These are phyloP conservation scores for Andrena haemorrhoa DNA, from an alignment of 2,888 invertebrate species.

Conservation along the genomic window DNA sequence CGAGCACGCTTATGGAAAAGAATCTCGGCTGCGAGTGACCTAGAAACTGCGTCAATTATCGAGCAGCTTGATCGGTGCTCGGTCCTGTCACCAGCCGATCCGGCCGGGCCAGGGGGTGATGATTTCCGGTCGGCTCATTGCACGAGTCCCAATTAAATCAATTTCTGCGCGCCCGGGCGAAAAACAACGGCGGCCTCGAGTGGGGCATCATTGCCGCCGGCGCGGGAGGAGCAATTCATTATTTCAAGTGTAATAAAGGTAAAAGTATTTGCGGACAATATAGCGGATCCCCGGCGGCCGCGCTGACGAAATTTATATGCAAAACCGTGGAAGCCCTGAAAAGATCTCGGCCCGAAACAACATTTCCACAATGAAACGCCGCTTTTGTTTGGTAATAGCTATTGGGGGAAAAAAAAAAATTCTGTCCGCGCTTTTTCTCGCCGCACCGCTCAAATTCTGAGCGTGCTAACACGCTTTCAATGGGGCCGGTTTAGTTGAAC, in stretches of 20 bases:
- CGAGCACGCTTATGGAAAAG: slow-evolving; percentile 20
- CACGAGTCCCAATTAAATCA: not conserved
- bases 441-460: not conserved
- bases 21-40: slow-evolving; percentile 7
- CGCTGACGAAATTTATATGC: not conserved
- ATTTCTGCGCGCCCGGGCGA: not conserved
- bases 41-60: slow-evolving; percentile 13
- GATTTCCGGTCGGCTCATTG: not conserved
- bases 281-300: too few relatives aligned
- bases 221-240: too few relatives aligned
- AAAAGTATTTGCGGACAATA: not conserved
- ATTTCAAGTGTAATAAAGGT: not conserved
- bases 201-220: too few relatives aligned
- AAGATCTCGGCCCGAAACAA: not conserved
- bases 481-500: not conserved
- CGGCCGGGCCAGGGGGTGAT: not conserved
- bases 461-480: slow-evolving; percentile 3
- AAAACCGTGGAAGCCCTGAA: not conserved
- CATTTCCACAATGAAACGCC: not conserved
- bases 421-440: not conserved
- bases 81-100: not conserved
- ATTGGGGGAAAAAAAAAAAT: not conserved
- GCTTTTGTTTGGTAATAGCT: not conserved
- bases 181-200: not conserved
- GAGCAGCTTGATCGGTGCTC: not conserved